Base-by-base conservation (phyloP, 2,797 vertebrate species). In the Neopelma chrysocephalum region DNA sequence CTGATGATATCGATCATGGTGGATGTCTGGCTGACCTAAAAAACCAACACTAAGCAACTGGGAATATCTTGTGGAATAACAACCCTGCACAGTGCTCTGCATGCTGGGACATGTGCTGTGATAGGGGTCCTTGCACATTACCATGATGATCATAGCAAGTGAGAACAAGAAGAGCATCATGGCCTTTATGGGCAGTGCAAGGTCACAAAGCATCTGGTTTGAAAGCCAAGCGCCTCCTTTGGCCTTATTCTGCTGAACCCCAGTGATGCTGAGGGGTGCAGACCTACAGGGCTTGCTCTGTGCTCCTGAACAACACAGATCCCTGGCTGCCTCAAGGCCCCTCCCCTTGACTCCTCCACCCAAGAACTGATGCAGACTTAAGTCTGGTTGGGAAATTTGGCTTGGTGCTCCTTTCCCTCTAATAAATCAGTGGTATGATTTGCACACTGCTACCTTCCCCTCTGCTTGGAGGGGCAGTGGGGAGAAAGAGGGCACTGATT, bases 141-240 rank as follows among this genome's bases (percentile, higher is more conserved):
- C 26, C 0, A 0, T 1, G 15, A 42, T 38, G 19, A 50, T 66
- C 26, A 25, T 0, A 40, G 29, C 43, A 78, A 54, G 78, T 12
- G 45, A 76, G 27, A 75, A 54, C 54, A 78, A 42, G 38, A 45
- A 42, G 10, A 71, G 13, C 25, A 8, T 23, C 14, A 0, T 11
- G 9, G 6, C 70, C 23, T 34, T 66, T 19, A 40, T 12, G 40
- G 7, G 34, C 84, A 82, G 7, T 1, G 1, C 3, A 2, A 87
- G 40, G 15, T 45, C 0, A 0, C 54, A 81, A 43, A 65, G 25
- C 83, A 65, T 50, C 31, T 75, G 34, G 32, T 90, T 20, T 32
- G 36, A 72, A 78, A 84, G 60, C 34, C 90, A 45, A 93, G 53
- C 34, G 61, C 20, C 47, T 57, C 42, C 65, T 84, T 48, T 53